These are phyloP conservation scores for Himalopsyche tibetana DNA, from an alignment of 2,888 invertebrate genomes.

Conservation along the genomic window DNA sequence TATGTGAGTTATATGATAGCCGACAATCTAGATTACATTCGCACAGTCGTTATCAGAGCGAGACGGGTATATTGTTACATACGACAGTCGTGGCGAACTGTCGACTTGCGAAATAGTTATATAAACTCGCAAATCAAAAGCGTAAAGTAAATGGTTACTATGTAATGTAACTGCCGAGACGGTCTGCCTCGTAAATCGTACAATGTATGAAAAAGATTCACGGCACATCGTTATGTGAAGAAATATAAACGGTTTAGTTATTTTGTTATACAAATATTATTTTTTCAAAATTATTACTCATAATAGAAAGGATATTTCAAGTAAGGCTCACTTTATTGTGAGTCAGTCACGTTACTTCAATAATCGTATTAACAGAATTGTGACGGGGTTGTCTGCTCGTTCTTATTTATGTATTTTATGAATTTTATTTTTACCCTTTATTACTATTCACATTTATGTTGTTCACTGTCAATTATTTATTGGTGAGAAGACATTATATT, in stretches of 20 bases:
- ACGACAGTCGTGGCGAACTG: constrained; percentile 4
- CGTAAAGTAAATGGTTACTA: background rate
- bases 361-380: too few relatives aligned
- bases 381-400: too few relatives aligned
- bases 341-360: background rate
- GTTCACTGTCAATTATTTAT: too few relatives aligned
- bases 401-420: too few relatives aligned
- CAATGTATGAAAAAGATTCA: background rate
- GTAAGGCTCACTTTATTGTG: background rate
- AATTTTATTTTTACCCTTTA: too few relatives aligned
- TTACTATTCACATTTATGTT: too few relatives aligned
- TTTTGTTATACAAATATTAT: too few relatives aligned
- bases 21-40: constrained; percentile 21
- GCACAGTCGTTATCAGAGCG: constrained; percentile 21
- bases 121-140: background rate
- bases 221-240: background rate
- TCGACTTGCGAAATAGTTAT: background rate
- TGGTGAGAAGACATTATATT: too few relatives aligned
- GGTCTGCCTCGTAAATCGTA: background rate
- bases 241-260: too few relatives aligned
- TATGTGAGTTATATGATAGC: constrained; percentile 21
- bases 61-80: constrained; percentile 6
- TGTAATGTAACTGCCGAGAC: background rate
- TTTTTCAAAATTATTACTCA: too few relatives aligned
- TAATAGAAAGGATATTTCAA: background rate